These are phyloP conservation scores for Manis javanica DNA, from an alignment of 2,797 vertebrate genomes.

Conservation along the genomic window DNA sequence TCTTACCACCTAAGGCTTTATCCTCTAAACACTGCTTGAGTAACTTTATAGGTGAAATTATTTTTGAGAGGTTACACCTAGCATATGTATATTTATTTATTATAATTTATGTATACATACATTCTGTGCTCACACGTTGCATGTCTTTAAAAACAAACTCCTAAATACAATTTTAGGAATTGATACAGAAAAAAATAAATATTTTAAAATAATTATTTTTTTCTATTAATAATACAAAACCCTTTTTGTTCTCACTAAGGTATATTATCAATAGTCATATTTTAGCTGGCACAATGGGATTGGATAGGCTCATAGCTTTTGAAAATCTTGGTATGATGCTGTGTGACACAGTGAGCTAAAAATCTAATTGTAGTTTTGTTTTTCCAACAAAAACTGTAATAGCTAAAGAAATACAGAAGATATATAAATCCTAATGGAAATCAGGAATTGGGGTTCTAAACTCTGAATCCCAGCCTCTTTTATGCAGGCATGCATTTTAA, in stretches of 20 bases:
- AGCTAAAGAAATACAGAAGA: not conserved
- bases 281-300: not conserved
- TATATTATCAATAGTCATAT: not conserved
- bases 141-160: not conserved
- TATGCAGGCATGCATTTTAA: not conserved
- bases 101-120: not conserved
- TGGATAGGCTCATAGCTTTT: not conserved
- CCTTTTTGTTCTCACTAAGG: constrained; percentile 10
- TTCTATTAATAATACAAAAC: not conserved
- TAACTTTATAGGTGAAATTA: not conserved
- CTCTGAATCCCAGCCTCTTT: constrained; percentile 13
- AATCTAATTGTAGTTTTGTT: not conserved
- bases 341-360: not conserved
- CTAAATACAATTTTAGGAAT: constrained; percentile 42
- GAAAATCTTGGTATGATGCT: not conserved
- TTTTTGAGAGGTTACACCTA: not conserved
- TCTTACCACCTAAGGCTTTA: not conserved
- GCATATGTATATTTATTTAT: not conserved
- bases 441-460: not conserved
- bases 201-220: constrained; percentile 33
- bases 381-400: not conserved
- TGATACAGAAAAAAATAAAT: not conserved
- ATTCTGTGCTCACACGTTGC: not conserved
- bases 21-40: not conserved
- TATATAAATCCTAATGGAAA: not conserved